These are phyloP conservation scores for Ictalurus furcatus DNA, from an alignment of 2,113 vertebrate genomes.

Conservation along the genomic window DNA sequence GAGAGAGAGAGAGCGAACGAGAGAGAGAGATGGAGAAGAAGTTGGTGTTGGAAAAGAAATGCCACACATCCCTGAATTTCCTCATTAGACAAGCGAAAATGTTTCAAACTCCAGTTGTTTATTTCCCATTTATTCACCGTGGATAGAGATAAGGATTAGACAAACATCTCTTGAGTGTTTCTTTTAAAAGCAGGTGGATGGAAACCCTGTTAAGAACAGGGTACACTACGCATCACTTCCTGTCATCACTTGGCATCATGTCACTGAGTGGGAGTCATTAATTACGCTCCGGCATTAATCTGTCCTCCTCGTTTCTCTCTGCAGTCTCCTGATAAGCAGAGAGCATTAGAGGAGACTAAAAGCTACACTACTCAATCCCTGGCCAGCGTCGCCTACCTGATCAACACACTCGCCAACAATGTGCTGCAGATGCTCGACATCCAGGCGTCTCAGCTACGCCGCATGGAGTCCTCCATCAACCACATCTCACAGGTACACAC, in stretches of 20 bases:
- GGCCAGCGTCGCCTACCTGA: slow-evolving; percentile 97
- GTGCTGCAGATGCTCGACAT: slow-evolving; percentile 99
- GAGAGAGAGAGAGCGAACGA: slow-evolving; percentile 8
- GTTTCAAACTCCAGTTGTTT: neutral
- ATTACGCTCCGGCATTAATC: neutral
- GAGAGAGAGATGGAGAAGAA: neutral
- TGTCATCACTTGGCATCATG: neutral
- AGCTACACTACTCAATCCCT: slow-evolving; percentile 97
- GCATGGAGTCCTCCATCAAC: slow-evolving; percentile 99
- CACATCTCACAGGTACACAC: slow-evolving; percentile 92
- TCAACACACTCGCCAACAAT: slow-evolving; percentile 99
- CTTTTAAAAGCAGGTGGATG: neutral
- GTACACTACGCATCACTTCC: neutral
- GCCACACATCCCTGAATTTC: neutral
- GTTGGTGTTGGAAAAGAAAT: neutral
- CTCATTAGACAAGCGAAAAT: neutral
- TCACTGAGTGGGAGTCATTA: neutral
- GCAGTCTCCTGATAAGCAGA: slow-evolving; percentile 92
- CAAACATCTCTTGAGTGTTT: neutral
- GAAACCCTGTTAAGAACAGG: neutral
- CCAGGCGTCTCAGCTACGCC: slow-evolving; percentile 95
- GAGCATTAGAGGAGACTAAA: slow-evolving; percentile 98
- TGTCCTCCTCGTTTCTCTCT: slow-evolving; percentile 4
- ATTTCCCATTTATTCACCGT: neutral
- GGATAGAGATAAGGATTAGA: neutral